Evolutionary conservation across 1,140 invertebrate genomes (phyloP).

Genomic region (Myzus persicae): DNA sequence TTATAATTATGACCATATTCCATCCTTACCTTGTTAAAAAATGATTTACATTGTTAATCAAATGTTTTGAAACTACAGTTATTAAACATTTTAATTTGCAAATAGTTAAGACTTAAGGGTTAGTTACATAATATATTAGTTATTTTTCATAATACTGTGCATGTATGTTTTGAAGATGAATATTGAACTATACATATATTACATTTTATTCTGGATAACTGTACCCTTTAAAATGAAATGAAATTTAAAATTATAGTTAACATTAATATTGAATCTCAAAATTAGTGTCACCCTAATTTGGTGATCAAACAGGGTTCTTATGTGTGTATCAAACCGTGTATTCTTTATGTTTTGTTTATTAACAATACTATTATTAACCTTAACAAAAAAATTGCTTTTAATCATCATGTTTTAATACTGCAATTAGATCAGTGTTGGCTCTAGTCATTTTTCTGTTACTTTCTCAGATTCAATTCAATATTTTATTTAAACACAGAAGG

Average conservation of each 20-base stretch:
- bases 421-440: slow-evolving; percentile 1
- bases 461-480: background rate
- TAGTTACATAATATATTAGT: background rate
- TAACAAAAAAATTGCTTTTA: background rate
- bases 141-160: background rate
- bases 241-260: background rate
- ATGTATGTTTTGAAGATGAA: background rate
- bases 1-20: background rate
- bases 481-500: background rate
- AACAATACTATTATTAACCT: background rate
- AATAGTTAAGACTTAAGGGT: background rate
- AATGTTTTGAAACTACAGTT: background rate
- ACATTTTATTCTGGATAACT: background rate
- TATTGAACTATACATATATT: background rate
- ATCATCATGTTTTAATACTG: slow-evolving; percentile 4
- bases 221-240: background rate
- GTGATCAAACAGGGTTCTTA: slow-evolving; percentile 1
- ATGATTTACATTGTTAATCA: background rate
- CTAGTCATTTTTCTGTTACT: slow-evolving; percentile 43
- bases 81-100: background rate
- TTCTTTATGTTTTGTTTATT: background rate
- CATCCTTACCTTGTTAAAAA: background rate
- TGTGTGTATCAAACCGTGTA: background rate
- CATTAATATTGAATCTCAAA: slow-evolving; percentile 35
- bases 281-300: background rate